Base-by-base conservation (phyloP, 2,113 vertebrate genomes). In the Chlorodrepanis virens region DNA sequence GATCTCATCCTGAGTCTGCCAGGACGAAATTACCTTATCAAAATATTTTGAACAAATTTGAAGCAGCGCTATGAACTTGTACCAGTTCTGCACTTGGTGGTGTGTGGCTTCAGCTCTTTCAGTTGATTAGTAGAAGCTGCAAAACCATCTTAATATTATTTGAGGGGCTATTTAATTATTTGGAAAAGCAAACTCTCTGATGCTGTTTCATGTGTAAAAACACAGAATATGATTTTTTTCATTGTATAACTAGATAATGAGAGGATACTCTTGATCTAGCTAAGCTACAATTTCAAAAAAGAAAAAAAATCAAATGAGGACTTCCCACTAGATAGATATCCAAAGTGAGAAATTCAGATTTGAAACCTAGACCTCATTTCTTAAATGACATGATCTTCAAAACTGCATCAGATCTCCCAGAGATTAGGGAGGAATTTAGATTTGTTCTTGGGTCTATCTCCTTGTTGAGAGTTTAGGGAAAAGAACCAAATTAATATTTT, bases 1-100 rank as follows among this genome's bases (percentile, higher is more conserved):
- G 83, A 95, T 93, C 76, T 71, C 21, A 75, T 92, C 64, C 52
- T 14, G 52, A 75, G 52, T 31, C 89, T 97, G 94, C 86, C 89
- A 96, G 95, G 76, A 86, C 79, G 81, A 96, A 94, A 97, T 92
- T 92, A 77, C 42, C 60, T 56, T 52, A 93, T 61, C 96, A 90
- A 92, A 96, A 95, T 93, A 90, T 97, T 95, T 89, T 92, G 54
- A 75, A 74, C 64, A 52, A 89, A 90, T 81, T 74, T 83, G 39
- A 93, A 67, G 68, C 89, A 92, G 76, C 13, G 16, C 47, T 47
- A 14, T 67, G 94, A 92, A 81, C 68, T 70, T 25, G 1, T n/a
- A 90, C 24, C 27, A 42, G 21, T 63, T 81, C 54, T 78, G 59
- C 47, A 7, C 33, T 83, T 54, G 69, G 47, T 83, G 64, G 14